Base-by-base conservation (phyloP, 2,888 invertebrate genomes). In the Unio pictorum region DNA sequence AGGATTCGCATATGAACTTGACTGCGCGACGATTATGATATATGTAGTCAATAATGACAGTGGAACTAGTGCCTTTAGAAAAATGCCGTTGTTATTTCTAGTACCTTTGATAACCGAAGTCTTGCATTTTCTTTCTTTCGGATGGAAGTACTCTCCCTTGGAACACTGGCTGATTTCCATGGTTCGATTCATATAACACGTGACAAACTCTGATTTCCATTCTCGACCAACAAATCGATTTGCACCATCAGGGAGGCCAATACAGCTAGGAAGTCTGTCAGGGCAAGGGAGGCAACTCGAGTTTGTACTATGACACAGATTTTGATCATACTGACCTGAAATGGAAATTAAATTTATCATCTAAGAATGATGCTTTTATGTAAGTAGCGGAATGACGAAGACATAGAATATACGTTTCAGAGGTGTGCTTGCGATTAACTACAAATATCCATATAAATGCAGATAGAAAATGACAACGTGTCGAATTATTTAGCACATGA, bases 271-370 rank as follows among this genome's bases (percentile, higher is more conserved):
- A 7, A 71, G 64, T 45, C 71, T 26, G n/a, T 63, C 26, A 17
- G 64, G 54, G 61, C 71, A 71, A 30, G 71, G 67, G 8, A 18
- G 20, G 34, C 71, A 71, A 15, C 8, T 28, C 23, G 64, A 56
- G 15, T 67, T 34, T 11, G 63, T 34, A 17, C 26, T 55, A 20
- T 30, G 45, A 65, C 82, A 82, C 17, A 69, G 61, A 61, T 81
- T 82, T 59, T 75, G 67, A 15, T 71, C 66, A 61, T 82, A 82
- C 63, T 81, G 80, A 71, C 82, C 82, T 82, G 62, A 6, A 57
- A 45, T 23, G n/a, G 68, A 63, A 7, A 34, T 34, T 8, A 34
- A 7, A 34, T 34, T 7, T 34, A 8, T 34, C 34, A 34, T 34
- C 34, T 8, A 34, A 34, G 34, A 34, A 34, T 34, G 34, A 34